phyloP scores from a whole-genome alignment of 2,888 invertebrate species.

The Eurytoma californica region DNA sequence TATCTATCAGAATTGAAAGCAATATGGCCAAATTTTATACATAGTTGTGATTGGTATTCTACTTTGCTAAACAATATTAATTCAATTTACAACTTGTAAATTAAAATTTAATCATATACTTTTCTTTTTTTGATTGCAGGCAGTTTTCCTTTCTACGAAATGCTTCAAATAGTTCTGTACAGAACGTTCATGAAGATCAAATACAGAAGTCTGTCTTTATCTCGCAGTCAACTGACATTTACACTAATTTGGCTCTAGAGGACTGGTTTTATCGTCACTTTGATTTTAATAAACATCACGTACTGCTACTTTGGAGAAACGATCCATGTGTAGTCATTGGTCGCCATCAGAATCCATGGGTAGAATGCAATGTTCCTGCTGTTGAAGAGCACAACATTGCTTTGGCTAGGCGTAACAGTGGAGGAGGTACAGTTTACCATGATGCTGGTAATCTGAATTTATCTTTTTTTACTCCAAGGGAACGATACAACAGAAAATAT shows the following conservation, averaged over 20 bases:
- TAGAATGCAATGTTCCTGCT: conserved; percentile 88
- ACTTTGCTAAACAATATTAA: not conserved
- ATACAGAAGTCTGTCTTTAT: conserved; percentile 92
- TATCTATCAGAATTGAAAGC: not conserved
- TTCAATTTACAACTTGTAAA: not conserved
- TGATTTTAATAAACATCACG: conserved; percentile 88
- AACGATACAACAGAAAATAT: conserved; percentile 88
- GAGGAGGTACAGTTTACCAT: conserved; percentile 97
- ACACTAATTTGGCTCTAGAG: conserved; percentile 94
- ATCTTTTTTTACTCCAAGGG: conserved; percentile 91
- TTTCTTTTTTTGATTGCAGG: conserved; percentile 27
- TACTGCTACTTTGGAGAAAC: conserved; percentile 95
- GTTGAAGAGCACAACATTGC: conserved; percentile 82
- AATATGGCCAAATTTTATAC: not conserved
- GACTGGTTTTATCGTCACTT: conserved; percentile 95
- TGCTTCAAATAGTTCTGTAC: conserved; percentile 28
- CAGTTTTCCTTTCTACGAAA: conserved; percentile 28
- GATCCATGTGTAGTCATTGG: conserved; percentile 97
- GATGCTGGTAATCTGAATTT: conserved; percentile 95
- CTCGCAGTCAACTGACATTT: conserved; percentile 93
- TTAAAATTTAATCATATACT: no score
- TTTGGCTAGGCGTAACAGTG: conserved; percentile 93
- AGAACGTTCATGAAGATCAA: conserved; percentile 73
- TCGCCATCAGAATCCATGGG: conserved; percentile 97
- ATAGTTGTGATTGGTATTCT: not conserved